These are phyloP conservation scores for Andrena dorsata DNA, from an alignment of 2,888 invertebrate genomes.

Conservation along the genomic window DNA sequence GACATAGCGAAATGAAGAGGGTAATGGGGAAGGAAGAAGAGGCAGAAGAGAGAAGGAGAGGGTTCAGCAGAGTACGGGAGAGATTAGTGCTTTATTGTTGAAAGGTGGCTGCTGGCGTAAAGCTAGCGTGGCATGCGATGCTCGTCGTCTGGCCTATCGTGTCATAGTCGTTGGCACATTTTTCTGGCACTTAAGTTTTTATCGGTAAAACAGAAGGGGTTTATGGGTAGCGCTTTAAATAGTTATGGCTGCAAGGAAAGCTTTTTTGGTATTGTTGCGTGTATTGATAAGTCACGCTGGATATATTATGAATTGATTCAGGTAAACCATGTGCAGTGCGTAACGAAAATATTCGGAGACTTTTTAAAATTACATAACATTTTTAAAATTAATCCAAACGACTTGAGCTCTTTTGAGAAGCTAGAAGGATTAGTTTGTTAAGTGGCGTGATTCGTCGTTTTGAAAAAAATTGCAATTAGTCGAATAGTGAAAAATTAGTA, in stretches of 20 bases:
- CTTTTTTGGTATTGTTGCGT: too few relatives aligned
- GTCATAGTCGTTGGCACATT: constrained; percentile 12
- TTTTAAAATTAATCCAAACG: too few relatives aligned
- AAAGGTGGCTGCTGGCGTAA: constrained; percentile 11
- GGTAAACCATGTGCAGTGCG: too few relatives aligned
- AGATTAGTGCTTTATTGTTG: constrained; percentile 17
- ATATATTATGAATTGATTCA: too few relatives aligned
- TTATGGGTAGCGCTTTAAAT: neutral
- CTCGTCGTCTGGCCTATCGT: constrained; percentile 11
- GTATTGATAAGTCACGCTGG: too few relatives aligned
- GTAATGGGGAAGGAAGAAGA: neutral
- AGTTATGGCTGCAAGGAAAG: neutral
- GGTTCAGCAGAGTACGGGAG: neutral
- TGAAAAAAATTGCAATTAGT: too few relatives aligned
- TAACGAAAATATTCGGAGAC: too few relatives aligned
- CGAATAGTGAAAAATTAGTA: too few relatives aligned
- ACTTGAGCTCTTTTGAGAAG: too few relatives aligned
- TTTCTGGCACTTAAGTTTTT: constrained; percentile 8
- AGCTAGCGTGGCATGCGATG: constrained; percentile 5
- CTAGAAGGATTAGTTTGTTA: too few relatives aligned
- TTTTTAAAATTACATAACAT: too few relatives aligned
- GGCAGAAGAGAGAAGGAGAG: neutral
- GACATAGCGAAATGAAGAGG: neutral
- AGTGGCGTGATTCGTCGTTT: too few relatives aligned
- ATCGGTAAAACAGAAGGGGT: neutral